Conservation (phyloP, 2,888 invertebrate genomes). For the Stenchaetothrips biformis region DNA sequence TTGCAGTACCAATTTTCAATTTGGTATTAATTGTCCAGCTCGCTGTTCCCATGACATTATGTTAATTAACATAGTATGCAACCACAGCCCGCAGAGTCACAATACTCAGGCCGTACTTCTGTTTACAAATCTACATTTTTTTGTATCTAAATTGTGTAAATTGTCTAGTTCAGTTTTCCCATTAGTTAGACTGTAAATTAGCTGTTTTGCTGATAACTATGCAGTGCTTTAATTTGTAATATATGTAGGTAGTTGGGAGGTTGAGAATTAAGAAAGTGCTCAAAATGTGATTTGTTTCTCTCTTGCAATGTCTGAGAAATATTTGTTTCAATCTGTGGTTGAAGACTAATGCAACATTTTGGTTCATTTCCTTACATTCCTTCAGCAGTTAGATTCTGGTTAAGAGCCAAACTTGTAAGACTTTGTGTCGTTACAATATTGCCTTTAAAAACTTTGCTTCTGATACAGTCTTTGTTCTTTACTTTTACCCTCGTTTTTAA, state of each 20-base stretch:
- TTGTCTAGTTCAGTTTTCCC: background rate
- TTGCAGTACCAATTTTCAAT: background rate
- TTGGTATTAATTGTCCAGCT: background rate
- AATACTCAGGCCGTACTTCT: background rate
- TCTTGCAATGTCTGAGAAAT: background rate
- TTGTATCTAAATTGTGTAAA: background rate
- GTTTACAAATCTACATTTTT: background rate
- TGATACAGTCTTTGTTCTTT: background rate
- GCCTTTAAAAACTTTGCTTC: background rate
- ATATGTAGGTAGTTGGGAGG: no score
- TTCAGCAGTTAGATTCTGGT: background rate
- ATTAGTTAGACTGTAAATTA: background rate
- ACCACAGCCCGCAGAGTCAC: no score
- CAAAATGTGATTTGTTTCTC: background rate
- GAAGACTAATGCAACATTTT: background rate
- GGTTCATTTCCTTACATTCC: no score
- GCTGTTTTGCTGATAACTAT: background rate
- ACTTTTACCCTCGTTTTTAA: background rate
- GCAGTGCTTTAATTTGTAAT: background rate
- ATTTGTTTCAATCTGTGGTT: background rate
- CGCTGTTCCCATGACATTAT: background rate
- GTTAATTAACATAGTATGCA: background rate
- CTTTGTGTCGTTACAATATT: background rate
- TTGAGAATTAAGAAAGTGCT: background rate
- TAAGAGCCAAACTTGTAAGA: background rate